Base-by-base conservation (phyloP, 1,140 invertebrate species). In the Cyrtorhinus lividipennis region DNA sequence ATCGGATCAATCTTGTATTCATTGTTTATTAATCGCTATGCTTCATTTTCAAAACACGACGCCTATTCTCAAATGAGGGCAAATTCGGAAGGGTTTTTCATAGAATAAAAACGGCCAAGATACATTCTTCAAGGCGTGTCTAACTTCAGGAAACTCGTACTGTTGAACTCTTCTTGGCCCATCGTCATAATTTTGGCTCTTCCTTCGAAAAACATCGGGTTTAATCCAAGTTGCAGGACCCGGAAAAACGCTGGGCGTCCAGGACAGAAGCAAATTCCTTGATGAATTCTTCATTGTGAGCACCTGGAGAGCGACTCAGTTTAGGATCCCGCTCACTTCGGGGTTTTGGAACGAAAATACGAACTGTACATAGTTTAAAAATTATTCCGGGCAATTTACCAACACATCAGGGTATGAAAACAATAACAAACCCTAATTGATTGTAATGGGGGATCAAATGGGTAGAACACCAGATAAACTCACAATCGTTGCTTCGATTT, bases 221-320 rank as follows among this genome's bases (percentile, higher is more conserved):
- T 87, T 1, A 95, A 74, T 2, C 83, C 73, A 71, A 86, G 80
- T 66, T 77, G 80, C 1, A 93, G 93, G 2, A 91, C 68, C 24
- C 86, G 84, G 56, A 95, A 76, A 8, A 93, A 67, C 2, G 89
- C 84, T 25, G 92, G 92, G 60, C 90, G 78, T 46, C 76, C 59
- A 97, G 65, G 0, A 88, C 83, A 61, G 76, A 76, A 10, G 85
- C 91, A 76, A 95, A 92, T 24, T 84, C 80, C 78, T 84, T 77
- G 13, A 90, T 82, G 73, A 98, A 98, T 67, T 93, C 79, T 62
- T 76, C 78, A 74, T 96, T 18, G 86, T 92, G 24, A 89, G 79
- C 66, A 80, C 77, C 71, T 89, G 79, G 10, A 93, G 93, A 1
- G 93, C 84, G 46, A 96, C 92, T 23, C 85, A 93, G 77, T 97